These are phyloP conservation scores for Xiphophorus maculatus DNA, from an alignment of 2,113 vertebrate genomes.

Conservation along the genomic window DNA sequence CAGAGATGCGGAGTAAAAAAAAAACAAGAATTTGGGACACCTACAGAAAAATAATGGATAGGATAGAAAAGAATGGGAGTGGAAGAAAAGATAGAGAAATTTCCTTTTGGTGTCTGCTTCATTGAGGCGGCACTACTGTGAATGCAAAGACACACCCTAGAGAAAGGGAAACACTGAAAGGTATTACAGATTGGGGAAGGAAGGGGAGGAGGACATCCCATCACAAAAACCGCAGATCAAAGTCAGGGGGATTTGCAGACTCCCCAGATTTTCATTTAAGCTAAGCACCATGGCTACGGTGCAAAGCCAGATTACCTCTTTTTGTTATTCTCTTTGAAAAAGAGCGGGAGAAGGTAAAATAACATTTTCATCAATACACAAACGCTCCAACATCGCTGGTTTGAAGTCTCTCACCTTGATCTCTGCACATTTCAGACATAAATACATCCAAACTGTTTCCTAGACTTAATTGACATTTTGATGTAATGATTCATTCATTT, in stretches of 20 bases:
- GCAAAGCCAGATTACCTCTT: slow-evolving; percentile 68
- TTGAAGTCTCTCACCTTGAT: slow-evolving; percentile 53
- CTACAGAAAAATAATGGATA: slow-evolving; percentile 42
- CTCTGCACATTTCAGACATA: slow-evolving; percentile 32
- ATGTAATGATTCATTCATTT: slow-evolving; percentile 47
- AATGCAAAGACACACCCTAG: slow-evolving; percentile 60
- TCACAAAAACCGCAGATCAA: slow-evolving; percentile 67
- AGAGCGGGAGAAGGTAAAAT: slow-evolving; percentile 27
- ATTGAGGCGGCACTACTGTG: slow-evolving; percentile 61
- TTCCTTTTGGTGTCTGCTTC: slow-evolving; percentile 43
- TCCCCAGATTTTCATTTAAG: slow-evolving; percentile 66
- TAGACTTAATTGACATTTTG: slow-evolving; percentile 58
- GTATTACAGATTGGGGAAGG: slow-evolving; percentile 57
- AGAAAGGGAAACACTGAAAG: slow-evolving; percentile 55
- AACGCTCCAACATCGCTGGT: slow-evolving; percentile 30
- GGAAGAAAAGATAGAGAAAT: slow-evolving; percentile 14
- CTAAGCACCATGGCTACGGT: slow-evolving; percentile 49
- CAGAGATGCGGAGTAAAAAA: slow-evolving; percentile 5
- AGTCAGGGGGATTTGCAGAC: slow-evolving; percentile 67
- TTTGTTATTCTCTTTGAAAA: slow-evolving; percentile 64
- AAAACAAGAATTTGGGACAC: slow-evolving; percentile 53
- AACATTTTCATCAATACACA: slow-evolving; percentile 46
- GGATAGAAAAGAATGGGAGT: slow-evolving; percentile 8
- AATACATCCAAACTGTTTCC: slow-evolving; percentile 42
- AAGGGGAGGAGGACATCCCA: slow-evolving; percentile 54